Percentiles rank a stretch among this genome's conserved stretches.
These are phyloP conservation scores for Teleogryllus occipitalis DNA, from an alignment of 1,140 invertebrate species.

Conservation along the genomic window DNA sequence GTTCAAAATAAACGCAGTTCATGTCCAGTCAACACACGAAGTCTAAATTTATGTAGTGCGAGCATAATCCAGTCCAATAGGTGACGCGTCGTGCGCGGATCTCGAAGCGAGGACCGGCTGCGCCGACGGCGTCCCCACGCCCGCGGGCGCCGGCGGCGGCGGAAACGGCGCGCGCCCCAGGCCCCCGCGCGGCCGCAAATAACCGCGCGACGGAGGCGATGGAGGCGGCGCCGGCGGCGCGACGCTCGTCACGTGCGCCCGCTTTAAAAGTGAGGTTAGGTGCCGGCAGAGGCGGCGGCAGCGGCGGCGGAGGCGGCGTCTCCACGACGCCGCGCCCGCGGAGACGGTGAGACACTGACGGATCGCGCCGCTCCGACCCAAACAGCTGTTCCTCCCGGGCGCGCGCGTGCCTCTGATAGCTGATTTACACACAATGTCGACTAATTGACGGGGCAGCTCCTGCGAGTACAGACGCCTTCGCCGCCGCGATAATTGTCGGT, in stretches of 20 bases:
- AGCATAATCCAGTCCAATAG: too few relatives aligned
- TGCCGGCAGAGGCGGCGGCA: not conserved
- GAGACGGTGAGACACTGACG: constrained; percentile 19
- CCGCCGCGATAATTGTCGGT: not conserved
- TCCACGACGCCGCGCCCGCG: constrained; percentile 11
- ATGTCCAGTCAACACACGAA: too few relatives aligned
- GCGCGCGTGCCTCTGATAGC: not conserved
- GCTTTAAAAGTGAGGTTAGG: constrained; percentile 20
- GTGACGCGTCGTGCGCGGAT: not conserved
- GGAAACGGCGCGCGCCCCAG: not conserved
- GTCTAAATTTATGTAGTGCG: too few relatives aligned
- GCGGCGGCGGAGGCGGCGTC: too few relatives aligned
- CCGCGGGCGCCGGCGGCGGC: too few relatives aligned
- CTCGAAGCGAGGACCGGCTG: not conserved
- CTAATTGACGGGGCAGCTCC: not conserved
- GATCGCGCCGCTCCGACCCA: not conserved
- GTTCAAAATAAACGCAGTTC: too few relatives aligned
- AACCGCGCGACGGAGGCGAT: not conserved
- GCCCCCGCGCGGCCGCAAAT: not conserved
- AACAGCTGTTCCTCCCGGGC: not conserved
- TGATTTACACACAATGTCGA: not conserved
- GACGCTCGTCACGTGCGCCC: constrained; percentile 6
- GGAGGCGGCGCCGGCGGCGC: not conserved
- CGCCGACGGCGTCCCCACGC: too few relatives aligned
- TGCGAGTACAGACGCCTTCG: not conserved